phyloP scores from a whole-genome alignment of 2,888 invertebrate genomes.

The Agrotis puta region DNA sequence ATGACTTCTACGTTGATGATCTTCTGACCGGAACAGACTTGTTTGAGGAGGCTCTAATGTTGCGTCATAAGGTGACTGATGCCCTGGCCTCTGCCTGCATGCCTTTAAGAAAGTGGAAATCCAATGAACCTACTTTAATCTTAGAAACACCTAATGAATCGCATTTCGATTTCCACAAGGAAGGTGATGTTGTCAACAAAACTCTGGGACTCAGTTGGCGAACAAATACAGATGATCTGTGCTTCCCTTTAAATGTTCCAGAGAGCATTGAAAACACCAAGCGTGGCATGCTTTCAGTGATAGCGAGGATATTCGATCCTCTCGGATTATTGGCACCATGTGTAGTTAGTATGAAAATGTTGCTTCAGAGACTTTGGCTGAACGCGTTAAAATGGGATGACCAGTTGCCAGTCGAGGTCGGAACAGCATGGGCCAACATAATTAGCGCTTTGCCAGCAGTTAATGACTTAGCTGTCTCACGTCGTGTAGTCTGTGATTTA shows the following conservation, averaged over 20 bases:
- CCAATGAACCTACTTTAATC: conserved; percentile 7
- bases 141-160: background rate
- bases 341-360: background rate
- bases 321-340: background rate
- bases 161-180: conserved; percentile 1
- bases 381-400: background rate
- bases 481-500: background rate
- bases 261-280: background rate
- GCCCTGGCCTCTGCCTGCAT: background rate
- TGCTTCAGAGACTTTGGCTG: conserved; percentile 2
- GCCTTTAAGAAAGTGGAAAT: conserved; percentile 9
- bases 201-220: conserved; percentile 8
- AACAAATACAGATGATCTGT: conserved; percentile 4
- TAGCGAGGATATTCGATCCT: background rate
- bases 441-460: background rate
- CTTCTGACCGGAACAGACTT: background rate
- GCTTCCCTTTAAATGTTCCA: conserved; percentile 1
- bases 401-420: background rate
- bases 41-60: background rate
- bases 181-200: background rate
- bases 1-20: conserved; percentile 1
- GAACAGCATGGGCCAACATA: background rate
- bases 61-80: background rate
- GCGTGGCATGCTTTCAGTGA: conserved; percentile 1
- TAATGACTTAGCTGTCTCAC: background rate